Percentiles rank a stretch among this genome's conserved stretches.
These are phyloP conservation scores for Drosophila nr. fundita DNA, from an alignment of 2,888 invertebrate species.

Conservation along the genomic window DNA sequence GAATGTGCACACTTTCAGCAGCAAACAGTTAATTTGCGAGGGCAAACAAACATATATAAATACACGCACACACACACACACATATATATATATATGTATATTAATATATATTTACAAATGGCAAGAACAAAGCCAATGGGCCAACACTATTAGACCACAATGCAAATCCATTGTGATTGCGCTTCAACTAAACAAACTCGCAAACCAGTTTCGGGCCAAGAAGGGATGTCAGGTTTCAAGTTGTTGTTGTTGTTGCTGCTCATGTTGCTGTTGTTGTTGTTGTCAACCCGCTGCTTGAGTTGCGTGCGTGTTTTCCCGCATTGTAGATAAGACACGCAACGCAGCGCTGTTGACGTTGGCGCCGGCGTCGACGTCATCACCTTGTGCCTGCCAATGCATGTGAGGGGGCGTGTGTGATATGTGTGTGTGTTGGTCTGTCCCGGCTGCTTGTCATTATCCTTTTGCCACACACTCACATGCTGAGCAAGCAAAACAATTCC, in stretches of 20 bases:
- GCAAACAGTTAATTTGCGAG: constrained; percentile 43
- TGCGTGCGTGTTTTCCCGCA: constrained; percentile 77
- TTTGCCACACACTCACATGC: constrained; percentile 56
- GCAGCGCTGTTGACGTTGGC: constrained; percentile 51
- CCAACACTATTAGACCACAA: constrained; percentile 52
- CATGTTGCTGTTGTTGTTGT: constrained; percentile 25
- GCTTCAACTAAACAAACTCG: constrained; percentile 28
- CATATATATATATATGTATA: background rate
- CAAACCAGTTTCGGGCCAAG: constrained; percentile 5
- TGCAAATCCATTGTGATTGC: constrained; percentile 60
- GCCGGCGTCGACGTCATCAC: constrained; percentile 58
- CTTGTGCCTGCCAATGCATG: constrained; percentile 58
- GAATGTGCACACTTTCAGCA: constrained; percentile 11
- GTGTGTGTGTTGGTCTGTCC: constrained; percentile 18
- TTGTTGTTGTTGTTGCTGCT: constrained; percentile 15
- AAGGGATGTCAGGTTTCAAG: constrained; percentile 30
- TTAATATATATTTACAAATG: background rate
- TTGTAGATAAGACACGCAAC: constrained; percentile 79
- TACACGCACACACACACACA: background rate
- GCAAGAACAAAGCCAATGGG: constrained; percentile 39
- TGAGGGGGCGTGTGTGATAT: constrained; percentile 28
- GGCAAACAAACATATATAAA: constrained; percentile 12
- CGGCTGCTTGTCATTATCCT: constrained; percentile 76
- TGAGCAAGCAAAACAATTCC: constrained; percentile 79
- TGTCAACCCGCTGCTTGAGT: constrained; percentile 63